Evolutionary conservation across 2,888 invertebrate genomes (phyloP), one percentile per base, ranked within the genome.

Genomic region (Ganaspis brasiliensis): DNA sequence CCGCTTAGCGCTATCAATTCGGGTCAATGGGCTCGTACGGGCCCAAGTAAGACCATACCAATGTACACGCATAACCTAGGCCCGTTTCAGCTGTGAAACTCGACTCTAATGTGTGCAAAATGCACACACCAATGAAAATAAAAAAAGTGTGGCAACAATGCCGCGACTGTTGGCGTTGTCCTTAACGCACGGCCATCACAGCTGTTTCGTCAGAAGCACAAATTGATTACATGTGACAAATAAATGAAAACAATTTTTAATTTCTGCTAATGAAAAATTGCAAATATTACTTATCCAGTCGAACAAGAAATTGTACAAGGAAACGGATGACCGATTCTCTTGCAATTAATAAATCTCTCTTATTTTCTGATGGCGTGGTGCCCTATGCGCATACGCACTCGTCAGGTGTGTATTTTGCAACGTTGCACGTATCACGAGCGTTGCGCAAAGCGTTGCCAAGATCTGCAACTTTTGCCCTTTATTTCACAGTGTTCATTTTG

Each of bases 21-120:
- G 76, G 79, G 80, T 90, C 89, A 87, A 85, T 86, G 82, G 77
- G 73, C 59, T 78, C 78, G 75, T 55, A 73, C 78, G 74, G 76
- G 74, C 76, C 72, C 80, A 59, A 59, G 31, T 26, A 59, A 59
- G 31, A 59, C 57, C 26, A 59, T 26, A 8, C 9, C 0, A 67
- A 26, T 24, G 45, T 14, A 67, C 24, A 40, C 10, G n/a, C 67
- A 56, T 70, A 74, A 78, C 72, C 72, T 78, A 75, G 74, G 75
- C 75, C 78, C 72, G 63, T 67, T 78, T 77, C 52, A 16, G 8
- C 10, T 8, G n/a, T 24, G n/a, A 67, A 67, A 67, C n/a, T 67
- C 40, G 3, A 45, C 10, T 21, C 57, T 3, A 45, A 56, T 10
- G 40, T 45, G 24, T 45, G 24, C 21, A 40, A 12, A 45, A 24